A percentile compares a stretch with the other conserved stretches of the same genome.
phyloP scores from a whole-genome alignment of 2,888 invertebrate species.

The Liodrosophila aerea region DNA sequence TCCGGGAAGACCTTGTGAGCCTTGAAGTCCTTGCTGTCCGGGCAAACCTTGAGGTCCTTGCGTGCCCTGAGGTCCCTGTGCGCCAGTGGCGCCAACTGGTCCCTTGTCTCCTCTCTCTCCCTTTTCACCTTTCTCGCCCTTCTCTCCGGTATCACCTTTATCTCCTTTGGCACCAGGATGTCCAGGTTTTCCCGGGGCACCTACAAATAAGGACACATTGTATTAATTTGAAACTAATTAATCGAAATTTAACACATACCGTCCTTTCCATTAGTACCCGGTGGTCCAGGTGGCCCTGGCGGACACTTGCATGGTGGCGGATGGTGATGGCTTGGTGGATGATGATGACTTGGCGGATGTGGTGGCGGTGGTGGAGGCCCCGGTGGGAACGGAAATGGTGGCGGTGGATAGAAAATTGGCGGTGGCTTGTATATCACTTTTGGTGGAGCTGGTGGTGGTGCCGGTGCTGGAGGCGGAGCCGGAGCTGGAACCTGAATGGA shows the following conservation, averaged over 20 bases:
- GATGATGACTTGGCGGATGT: constrained; percentile 20
- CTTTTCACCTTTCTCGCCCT: constrained; percentile 16
- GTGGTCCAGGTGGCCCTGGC: constrained; percentile 41
- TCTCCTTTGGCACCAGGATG: constrained; percentile 29
- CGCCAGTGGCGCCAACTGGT: constrained; percentile 5
- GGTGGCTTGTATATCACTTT: constrained; percentile 31
- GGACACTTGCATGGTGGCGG: constrained; percentile 34
- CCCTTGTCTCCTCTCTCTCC: constrained; percentile 35
- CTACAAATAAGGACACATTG: neutral
- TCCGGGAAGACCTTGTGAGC: constrained; percentile 29
- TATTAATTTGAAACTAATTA: too few species aligned
- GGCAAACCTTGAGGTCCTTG: constrained; percentile 26
- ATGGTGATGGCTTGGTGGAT: constrained; percentile 7
- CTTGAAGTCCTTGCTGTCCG: constrained; percentile 14
- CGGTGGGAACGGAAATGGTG: constrained; percentile 8
- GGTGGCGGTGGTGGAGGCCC: constrained; percentile 12
- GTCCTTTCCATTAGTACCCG: constrained; percentile 21
- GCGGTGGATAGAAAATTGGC: constrained; percentile 20
- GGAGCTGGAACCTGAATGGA: constrained; percentile 17
- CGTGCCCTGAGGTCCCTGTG: constrained; percentile 31
- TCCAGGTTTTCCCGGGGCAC: constrained; percentile 27
- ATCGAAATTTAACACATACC: constrained; percentile 3
- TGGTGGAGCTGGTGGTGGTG: constrained; percentile 30
- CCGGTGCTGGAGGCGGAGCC: constrained; percentile 13
- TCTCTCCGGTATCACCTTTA: constrained; percentile 21